phyloP scores from a whole-genome alignment of 2,888 invertebrate species.

The Halictus ligatus region DNA sequence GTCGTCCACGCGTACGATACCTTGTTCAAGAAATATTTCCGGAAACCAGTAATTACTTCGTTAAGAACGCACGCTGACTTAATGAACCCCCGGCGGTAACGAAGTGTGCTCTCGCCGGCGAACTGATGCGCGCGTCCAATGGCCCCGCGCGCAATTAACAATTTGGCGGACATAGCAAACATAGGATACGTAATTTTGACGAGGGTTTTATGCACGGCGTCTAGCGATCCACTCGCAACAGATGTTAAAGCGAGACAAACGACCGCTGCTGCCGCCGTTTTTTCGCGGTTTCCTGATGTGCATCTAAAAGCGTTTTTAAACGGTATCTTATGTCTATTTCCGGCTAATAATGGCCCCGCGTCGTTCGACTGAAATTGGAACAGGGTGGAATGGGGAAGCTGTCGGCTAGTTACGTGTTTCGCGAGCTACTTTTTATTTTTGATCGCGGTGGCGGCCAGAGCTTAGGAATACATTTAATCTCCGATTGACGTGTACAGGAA shows the following conservation, averaged over 20 bases:
- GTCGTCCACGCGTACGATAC: neutral
- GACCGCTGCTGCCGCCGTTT: neutral
- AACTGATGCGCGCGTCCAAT: neutral
- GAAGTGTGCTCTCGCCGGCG: conserved; percentile 25
- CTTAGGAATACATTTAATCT: no score
- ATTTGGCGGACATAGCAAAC: neutral
- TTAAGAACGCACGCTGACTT: conserved; percentile 36
- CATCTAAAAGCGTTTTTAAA: neutral
- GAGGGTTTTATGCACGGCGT: neutral
- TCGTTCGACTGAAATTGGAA: neutral
- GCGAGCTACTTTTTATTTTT: neutral
- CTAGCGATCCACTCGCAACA: neutral
- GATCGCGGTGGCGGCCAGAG: no score
- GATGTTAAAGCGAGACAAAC: neutral
- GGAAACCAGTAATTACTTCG: conserved; percentile 42
- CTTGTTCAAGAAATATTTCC: conserved; percentile 33
- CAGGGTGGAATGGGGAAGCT: neutral
- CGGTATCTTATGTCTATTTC: neutral
- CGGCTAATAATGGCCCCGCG: neutral
- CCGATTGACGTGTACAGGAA: no score
- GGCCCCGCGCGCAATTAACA: conserved; percentile 14
- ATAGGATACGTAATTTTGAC: no score
- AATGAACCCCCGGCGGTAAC: conserved; percentile 38
- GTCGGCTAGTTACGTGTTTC: neutral
- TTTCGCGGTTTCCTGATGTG: neutral